Evolutionary conservation across 2,888 invertebrate species (phyloP).

Genomic region (Helobdella robusta): DNA sequence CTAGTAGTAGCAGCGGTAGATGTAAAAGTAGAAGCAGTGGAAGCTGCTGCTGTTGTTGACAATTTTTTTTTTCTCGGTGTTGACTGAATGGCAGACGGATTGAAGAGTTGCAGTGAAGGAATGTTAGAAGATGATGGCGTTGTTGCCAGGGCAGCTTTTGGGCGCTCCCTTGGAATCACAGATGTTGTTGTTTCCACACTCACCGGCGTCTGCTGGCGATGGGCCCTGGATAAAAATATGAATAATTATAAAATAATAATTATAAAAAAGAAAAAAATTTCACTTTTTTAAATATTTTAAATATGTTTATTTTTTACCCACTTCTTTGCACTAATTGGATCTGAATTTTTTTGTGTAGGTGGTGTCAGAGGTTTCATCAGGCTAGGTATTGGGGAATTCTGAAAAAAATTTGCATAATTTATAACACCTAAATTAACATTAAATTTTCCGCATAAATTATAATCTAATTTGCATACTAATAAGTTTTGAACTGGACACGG

Average conservation of each 20-base stretch:
- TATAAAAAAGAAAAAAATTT: no score
- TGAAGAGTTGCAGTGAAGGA: conserved; percentile 8
- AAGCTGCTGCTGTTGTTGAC: conserved; percentile 34
- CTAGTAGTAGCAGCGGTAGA: no score
- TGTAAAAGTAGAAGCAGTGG: no score
- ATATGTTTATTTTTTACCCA: no score
- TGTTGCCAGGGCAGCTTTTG: conserved; percentile 55
- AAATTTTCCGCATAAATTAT: neutral
- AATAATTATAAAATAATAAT: no score
- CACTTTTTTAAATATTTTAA: no score
- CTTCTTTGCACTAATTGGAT: no score
- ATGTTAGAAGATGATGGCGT: neutral
- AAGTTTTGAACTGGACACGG: conserved; percentile 72
- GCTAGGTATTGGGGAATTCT: conserved; percentile 1
- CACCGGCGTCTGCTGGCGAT: neutral
- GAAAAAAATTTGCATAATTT: neutral
- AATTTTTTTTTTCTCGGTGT: conserved; percentile 30
- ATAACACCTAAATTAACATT: neutral
- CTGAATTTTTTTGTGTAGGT: neutral
- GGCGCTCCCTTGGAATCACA: conserved; percentile 71
- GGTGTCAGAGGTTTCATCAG: neutral
- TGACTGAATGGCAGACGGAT: conserved; percentile 21
- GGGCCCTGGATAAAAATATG: neutral
- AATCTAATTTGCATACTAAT: conserved; percentile 50
- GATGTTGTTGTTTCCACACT: conserved; percentile 54